Evolutionary conservation across 2,888 invertebrate species (phyloP), one percentile per base, ranked within the genome.

Genomic region (Argynnis bischoffii): DNA sequence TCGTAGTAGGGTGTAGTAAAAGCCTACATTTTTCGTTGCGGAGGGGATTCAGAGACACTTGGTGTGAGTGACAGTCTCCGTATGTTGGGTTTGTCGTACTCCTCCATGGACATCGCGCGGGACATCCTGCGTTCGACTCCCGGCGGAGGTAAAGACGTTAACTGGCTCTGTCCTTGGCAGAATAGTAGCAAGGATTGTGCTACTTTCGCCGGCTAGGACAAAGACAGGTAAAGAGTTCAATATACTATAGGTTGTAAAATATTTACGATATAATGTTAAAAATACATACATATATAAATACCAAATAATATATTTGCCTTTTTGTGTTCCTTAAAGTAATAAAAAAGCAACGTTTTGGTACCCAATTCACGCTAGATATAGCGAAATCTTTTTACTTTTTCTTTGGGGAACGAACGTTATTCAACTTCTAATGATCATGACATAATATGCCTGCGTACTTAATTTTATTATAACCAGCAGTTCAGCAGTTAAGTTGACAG

Each of bases 121-220:
- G 94, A 94, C 87, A 95, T 93, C 79, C 94, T 94, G 63, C 96
- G 94, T 81, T 96, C 96, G 61, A 97, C 95, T 16, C 97, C 96
- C 0, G 96, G 96, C 87, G 97, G 95, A 1, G 96, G 95, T 54
- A 97, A 95, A 0, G 97, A 97, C 55, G 97, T 97, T 80, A 97
- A 93, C 73, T 95, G 89, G 2, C 98, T 97, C 83, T 97, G 96
- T 1, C 98, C 98, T 86, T 98, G 98, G 90, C 97, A 96, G 93
- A 98, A 97, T 67, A 98, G 94, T 73, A 98, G 94, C 80, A 98
- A 94, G 64, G 97, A 96, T 80, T 97, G 97, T 41, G 97, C 96
- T 69, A 98, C 95, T 85, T 97, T 97, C 41, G 96, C 96, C 13
- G 98, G 97, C 97, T 98, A 93, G 35, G 35, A 41, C 0, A 84